Percentiles rank a stretch among this genome's conserved stretches.
Conservation (phyloP, 2,888 invertebrate species). For the Spatulosminthurus flaviceps region DNA sequence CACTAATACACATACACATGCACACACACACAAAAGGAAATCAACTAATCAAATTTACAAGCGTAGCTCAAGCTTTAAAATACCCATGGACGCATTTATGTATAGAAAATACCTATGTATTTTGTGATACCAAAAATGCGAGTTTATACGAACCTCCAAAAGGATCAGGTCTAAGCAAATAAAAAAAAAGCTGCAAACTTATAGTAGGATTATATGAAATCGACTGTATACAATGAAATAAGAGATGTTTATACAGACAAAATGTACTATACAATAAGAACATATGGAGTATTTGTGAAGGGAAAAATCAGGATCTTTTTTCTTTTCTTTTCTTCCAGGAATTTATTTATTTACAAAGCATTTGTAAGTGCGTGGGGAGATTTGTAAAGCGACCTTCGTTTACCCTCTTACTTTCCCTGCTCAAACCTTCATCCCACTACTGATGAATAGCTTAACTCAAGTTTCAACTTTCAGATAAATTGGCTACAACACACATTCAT, state of each 20-base stretch:
- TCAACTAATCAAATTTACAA: slow-evolving; percentile 34
- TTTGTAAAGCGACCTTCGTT: neutral
- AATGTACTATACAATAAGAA: too few relatives aligned
- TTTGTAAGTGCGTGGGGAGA: neutral
- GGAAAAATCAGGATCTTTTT: neutral
- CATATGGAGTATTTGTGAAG: too few relatives aligned
- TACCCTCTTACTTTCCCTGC: neutral
- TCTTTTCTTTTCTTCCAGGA: neutral
- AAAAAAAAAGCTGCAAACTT: too few relatives aligned
- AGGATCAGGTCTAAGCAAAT: too few relatives aligned
- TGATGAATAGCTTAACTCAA: slow-evolving; percentile 37
- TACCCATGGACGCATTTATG: neutral
- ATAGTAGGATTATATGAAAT: too few relatives aligned
- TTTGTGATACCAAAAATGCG: too few relatives aligned
- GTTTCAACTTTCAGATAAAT: slow-evolving; percentile 24
- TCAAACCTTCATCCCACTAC: neutral
- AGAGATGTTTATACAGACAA: too few relatives aligned
- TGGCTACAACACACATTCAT: slow-evolving; percentile 35
- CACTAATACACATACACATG: too few relatives aligned
- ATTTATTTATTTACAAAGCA: neutral
- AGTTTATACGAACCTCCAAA: too few relatives aligned
- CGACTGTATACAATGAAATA: too few relatives aligned
- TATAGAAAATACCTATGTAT: neutral
- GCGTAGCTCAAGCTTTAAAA: neutral
- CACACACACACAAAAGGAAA: slow-evolving; percentile 11